A percentile compares a stretch with the other conserved stretches of the same genome.
Evolutionary conservation across 1,140 invertebrate species (phyloP).

Genomic region (Lasaia peninsularis): DNA sequence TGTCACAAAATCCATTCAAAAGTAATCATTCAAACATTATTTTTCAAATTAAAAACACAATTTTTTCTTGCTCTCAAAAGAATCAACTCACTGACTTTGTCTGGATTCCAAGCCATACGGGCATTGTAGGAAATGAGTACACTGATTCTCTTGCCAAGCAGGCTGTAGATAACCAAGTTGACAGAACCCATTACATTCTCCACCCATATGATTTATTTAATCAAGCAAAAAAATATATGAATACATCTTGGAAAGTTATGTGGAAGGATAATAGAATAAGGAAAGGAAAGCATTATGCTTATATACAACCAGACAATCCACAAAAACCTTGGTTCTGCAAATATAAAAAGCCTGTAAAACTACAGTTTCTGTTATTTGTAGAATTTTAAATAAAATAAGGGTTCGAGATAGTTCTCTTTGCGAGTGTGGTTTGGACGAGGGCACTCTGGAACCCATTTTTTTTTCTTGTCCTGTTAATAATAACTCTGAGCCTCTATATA

Average conservation of each 20-base stretch:
- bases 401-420: constrained; percentile 9
- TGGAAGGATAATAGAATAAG: too few species aligned
- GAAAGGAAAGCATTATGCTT: neutral
- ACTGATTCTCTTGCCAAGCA: neutral
- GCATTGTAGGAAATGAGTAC: neutral
- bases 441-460: constrained; percentile 12
- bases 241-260: too few species aligned
- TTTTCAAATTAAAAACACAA: neutral
- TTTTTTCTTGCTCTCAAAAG: neutral
- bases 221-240: neutral
- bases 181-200: neutral
- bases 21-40: neutral
- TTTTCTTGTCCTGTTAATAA: neutral
- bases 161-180: neutral
- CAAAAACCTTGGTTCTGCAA: neutral
- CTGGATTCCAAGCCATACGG: neutral
- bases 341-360: neutral
- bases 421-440: constrained; percentile 17
- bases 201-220: neutral
- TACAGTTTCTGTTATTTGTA: neutral
- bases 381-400: constrained; percentile 13
- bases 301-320: neutral
- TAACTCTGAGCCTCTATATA: neutral
- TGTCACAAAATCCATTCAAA: neutral
- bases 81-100: neutral